phyloP scores from a whole-genome alignment of 2,113 vertebrate species.

The Cynoglossus semilaevis region DNA sequence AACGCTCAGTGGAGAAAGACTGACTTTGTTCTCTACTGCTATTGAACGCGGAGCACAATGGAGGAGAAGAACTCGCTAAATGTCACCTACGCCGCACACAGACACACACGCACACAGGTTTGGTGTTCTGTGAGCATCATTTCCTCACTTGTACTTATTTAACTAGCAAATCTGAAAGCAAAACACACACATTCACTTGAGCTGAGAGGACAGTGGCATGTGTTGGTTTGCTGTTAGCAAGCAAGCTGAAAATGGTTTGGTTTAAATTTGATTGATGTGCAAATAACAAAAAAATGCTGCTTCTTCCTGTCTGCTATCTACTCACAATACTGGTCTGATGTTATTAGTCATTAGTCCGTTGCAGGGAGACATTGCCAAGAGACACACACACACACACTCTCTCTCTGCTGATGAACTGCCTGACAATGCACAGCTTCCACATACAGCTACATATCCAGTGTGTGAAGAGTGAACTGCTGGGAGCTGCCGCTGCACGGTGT shows the following conservation, averaged over 20 bases:
- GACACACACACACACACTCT: not conserved
- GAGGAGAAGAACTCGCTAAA: conserved; percentile 66
- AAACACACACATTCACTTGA: too few species aligned
- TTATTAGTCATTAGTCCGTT: too few species aligned
- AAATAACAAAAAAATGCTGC: too few species aligned
- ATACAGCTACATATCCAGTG: conserved; percentile 11
- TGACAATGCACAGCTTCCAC: conserved; percentile 28
- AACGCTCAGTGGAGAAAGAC: conserved; percentile 28
- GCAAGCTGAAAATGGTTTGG: too few species aligned
- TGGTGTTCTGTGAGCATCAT: conserved; percentile 1
- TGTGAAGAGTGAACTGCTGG: conserved; percentile 16
- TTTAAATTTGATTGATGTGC: too few species aligned
- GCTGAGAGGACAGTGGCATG: too few species aligned
- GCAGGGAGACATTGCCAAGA: too few species aligned
- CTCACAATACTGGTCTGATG: too few species aligned
- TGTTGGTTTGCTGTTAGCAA: too few species aligned
- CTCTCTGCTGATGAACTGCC: conserved; percentile 4
- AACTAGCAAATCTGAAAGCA: too few species aligned
- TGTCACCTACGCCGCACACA: conserved; percentile 46
- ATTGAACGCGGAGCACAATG: conserved; percentile 66
- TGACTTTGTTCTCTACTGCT: conserved; percentile 21
- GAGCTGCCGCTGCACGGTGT: conserved; percentile 26
- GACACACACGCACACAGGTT: conserved; percentile 27
- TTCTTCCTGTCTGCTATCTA: too few species aligned
- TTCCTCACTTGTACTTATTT: too few species aligned